Conservation (phyloP, 2,888 invertebrate species). For the Drosophila leonis region DNA sequence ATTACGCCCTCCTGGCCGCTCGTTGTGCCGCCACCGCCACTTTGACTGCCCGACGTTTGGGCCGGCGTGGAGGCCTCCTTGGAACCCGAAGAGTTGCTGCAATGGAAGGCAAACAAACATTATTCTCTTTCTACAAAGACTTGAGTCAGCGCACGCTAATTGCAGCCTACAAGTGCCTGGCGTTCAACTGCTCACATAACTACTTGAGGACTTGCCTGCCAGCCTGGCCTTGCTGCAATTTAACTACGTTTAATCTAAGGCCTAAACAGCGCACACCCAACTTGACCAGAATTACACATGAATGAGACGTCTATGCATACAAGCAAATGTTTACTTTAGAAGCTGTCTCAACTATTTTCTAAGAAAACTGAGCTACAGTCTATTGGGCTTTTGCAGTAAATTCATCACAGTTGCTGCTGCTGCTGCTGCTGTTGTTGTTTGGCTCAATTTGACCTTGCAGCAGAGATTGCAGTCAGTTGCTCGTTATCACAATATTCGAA, state of each 20-base stretch:
- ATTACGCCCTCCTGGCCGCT: constrained; percentile 74
- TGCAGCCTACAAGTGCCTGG: constrained; percentile 47
- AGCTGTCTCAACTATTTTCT: not conserved
- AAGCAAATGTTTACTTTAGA: not conserved
- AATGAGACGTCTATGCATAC: not conserved
- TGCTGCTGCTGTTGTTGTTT: constrained; percentile 9
- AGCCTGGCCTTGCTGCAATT: constrained; percentile 32
- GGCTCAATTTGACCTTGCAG: constrained; percentile 35
- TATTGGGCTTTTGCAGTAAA: constrained; percentile 16
- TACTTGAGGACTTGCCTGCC: constrained; percentile 36
- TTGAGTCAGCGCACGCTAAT: constrained; percentile 42
- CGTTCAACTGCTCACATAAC: constrained; percentile 30
- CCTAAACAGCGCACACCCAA: constrained; percentile 12
- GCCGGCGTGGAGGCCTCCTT: constrained; percentile 84
- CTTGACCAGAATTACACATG: constrained; percentile 41
- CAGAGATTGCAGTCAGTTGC: constrained; percentile 17
- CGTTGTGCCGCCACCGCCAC: constrained; percentile 59
- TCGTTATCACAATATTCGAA: constrained; percentile 45
- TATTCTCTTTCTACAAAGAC: constrained; percentile 44
- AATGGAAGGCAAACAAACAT: constrained; percentile 43
- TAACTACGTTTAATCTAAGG: constrained; percentile 34
- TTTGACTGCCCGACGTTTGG: constrained; percentile 78
- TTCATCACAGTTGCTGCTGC: not conserved
- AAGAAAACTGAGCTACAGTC: constrained; percentile 3
- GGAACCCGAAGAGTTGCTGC: constrained; percentile 85